These are phyloP conservation scores for Speoplatyrhinus poulsoni DNA, from an alignment of 2,113 vertebrate species.

Conservation along the genomic window DNA sequence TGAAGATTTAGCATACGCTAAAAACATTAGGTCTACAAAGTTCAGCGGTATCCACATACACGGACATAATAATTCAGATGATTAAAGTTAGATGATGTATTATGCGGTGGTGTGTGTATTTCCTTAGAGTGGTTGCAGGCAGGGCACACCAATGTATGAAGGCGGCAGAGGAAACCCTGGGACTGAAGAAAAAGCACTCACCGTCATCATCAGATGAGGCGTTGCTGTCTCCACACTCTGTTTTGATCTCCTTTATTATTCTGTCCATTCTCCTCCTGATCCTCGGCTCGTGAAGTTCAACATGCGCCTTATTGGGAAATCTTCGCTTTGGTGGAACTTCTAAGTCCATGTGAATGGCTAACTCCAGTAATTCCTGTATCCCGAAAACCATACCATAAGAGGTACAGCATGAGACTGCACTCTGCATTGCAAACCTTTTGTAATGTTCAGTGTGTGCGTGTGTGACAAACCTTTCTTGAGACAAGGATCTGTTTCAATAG, in stretches of 20 bases:
- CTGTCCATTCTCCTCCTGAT: slow-evolving; percentile 84
- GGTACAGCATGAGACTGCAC: not conserved
- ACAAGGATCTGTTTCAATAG: slow-evolving; percentile 92
- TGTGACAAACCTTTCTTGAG: slow-evolving; percentile 85
- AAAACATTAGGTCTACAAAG: no score
- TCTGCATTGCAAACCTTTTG: not conserved
- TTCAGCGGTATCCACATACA: no score
- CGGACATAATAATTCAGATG: no score
- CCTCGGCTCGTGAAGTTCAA: slow-evolving; percentile 84
- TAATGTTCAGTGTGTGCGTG: not conserved
- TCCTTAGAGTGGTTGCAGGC: no score
- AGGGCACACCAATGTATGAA: no score
- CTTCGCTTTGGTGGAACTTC: slow-evolving; percentile 79
- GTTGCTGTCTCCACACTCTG: slow-evolving; percentile 89
- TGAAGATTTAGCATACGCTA: no score
- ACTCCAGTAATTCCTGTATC: slow-evolving; percentile 86
- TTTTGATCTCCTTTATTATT: slow-evolving; percentile 90
- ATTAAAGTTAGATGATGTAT: no score
- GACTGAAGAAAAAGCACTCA: slow-evolving; percentile 53
- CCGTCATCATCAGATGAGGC: slow-evolving; percentile 95
- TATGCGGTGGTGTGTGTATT: no score
- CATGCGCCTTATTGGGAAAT: slow-evolving; percentile 66
- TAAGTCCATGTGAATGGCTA: slow-evolving; percentile 85
- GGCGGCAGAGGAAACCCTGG: not conserved
- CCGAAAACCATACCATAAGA: slow-evolving; percentile 3